phyloP scores from a whole-genome alignment of 2,888 invertebrate genomes.

The Apamea anceps region DNA sequence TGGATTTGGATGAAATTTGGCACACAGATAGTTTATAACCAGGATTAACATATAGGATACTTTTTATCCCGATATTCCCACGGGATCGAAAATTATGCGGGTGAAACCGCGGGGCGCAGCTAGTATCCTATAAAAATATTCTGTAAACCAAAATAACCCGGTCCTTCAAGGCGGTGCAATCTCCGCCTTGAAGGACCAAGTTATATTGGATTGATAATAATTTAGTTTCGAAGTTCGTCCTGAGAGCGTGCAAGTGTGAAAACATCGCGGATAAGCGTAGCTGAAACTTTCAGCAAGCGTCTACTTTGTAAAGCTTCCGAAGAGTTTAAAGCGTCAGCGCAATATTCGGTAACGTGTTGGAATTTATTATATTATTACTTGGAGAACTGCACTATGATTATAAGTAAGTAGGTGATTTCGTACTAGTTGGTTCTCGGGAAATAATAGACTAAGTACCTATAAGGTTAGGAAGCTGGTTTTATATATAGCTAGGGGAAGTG shows the following conservation, averaged over 20 bases:
- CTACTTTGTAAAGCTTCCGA: conserved; percentile 18
- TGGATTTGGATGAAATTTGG: no score
- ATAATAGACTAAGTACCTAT: not conserved
- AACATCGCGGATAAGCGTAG: conserved; percentile 15
- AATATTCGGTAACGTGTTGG: not conserved
- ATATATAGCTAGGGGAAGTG: no score
- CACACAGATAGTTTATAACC: no score
- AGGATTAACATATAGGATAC: no score
- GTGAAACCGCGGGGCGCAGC: no score
- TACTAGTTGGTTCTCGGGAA: not conserved
- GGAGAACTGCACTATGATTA: not conserved
- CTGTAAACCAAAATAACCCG: not conserved
- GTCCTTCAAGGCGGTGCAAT: no score
- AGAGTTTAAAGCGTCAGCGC: conserved; percentile 34
- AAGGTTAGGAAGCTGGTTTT: not conserved
- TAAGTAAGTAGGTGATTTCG: not conserved
- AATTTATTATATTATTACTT: not conserved
- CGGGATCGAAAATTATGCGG: no score
- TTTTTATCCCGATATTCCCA: no score
- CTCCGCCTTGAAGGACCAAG: not conserved
- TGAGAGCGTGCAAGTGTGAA: conserved; percentile 34
- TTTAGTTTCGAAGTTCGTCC: conserved; percentile 53
- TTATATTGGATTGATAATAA: conserved; percentile 34
- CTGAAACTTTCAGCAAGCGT: conserved; percentile 37
- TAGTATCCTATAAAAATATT: not conserved